Evolutionary conservation across 1,140 invertebrate genomes (phyloP), one percentile per base, ranked within the genome.

Genomic region (Carcinoscorpius rotundicauda): DNA sequence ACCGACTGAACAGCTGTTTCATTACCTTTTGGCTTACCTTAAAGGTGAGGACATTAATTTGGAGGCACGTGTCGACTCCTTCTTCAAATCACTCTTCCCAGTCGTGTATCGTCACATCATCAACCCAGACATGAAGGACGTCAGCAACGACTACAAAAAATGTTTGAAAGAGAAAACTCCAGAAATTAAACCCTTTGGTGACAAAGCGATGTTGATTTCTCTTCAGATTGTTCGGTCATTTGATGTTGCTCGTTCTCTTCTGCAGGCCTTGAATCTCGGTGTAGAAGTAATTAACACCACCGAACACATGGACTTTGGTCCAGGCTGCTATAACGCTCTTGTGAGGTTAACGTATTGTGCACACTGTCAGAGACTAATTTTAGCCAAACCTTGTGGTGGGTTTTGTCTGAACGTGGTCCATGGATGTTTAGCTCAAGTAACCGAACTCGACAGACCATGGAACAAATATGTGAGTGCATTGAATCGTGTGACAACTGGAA

Each of bases 71-170:
- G 84, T 91, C 4, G 77, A 80, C 51, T 80, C 81, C 48, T 93
- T 93, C 79, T 95, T 93, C 78, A 81, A 83, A n/a, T 80, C 84
- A n/a, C 77, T 95, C 3, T 93, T 93, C 75, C 87, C 88, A 0
- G 79, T 89, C n/a, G 87, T 89, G 11, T 93, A 91, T 73, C 87
- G 89, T 72, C 84, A 85, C 67, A 81, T 81, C 3, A 78, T 87
- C 5, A 72, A 75, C 63, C 76, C 81, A 61, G 65, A 67, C 67
- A 50, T 69, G 5, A 66, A 71, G 10, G 82, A 86, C 60, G 86
- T 91, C 72, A 86, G 85, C 5, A 78, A 82, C 3, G 85, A 87
- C 58, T 91, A 90, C 73, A 85, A 86, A 63, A 80, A 80, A 51
- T 94, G 91, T 70, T 75, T 95, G 67, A 81, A 83, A 73, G 81